Percentiles rank a stretch among this genome's conserved stretches.
Conservation (phyloP, 2,888 invertebrate species). For the Ophioninae sp. region DNA sequence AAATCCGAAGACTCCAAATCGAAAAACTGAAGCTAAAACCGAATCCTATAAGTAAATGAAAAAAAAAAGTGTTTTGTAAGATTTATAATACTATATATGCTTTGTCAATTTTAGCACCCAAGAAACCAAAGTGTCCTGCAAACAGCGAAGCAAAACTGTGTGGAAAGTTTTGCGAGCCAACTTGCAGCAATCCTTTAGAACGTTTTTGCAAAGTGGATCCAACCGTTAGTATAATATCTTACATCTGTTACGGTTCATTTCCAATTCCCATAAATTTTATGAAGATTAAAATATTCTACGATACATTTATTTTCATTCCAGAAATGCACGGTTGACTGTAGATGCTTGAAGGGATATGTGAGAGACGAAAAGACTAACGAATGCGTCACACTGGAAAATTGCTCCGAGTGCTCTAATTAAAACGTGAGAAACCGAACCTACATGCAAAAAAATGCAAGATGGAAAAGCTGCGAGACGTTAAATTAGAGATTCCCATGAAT, state of each 20-base stretch:
- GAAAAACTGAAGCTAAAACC: too few relatives aligned
- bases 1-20: too few relatives aligned
- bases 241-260: neutral
- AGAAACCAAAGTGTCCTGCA: conserved; percentile 11
- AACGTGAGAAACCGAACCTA: neutral
- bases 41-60: neutral
- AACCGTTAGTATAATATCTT: conserved; percentile 16
- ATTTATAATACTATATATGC: neutral
- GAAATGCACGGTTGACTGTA: conserved; percentile 35
- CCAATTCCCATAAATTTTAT: neutral
- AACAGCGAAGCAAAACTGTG: conserved; percentile 32
- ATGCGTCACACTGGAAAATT: conserved; percentile 33
- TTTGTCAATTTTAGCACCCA: neutral
- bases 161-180: conserved; percentile 43
- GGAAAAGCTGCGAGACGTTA: neutral
- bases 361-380: conserved; percentile 29
- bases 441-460: neutral
- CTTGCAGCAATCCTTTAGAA: conserved; percentile 23
- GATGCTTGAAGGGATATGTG: conserved; percentile 40
- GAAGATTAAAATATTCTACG: neutral
- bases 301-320: conserved; percentile 20
- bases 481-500: neutral
- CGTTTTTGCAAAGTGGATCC: conserved; percentile 34
- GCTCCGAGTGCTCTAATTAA: neutral
- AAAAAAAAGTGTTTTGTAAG: neutral